Evolutionary conservation across 2,113 vertebrate species (phyloP).

Genomic region (Campylomormyrus tamandua): DNA sequence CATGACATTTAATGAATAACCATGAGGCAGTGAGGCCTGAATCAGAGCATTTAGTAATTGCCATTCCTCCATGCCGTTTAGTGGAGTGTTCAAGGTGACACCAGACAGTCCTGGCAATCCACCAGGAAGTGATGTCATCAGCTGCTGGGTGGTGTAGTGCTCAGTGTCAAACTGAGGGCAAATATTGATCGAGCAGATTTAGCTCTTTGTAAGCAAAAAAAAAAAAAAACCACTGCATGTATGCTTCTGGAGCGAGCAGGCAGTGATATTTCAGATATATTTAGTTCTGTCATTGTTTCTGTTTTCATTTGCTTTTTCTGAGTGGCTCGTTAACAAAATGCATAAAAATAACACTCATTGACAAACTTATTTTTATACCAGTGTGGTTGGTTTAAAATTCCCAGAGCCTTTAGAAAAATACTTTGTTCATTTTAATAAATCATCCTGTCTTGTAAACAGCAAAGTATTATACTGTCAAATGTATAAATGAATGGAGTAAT

Average conservation of each 20-base stretch:
- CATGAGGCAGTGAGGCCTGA: not conserved
- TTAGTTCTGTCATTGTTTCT: not conserved
- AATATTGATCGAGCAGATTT: slow-evolving; percentile 46
- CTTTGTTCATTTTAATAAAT: not conserved
- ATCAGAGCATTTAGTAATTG: not conserved
- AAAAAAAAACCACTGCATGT: slow-evolving; percentile 28
- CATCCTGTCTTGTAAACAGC: not conserved
- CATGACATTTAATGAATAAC: slow-evolving; percentile 27
- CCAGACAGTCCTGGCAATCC: slow-evolving; percentile 28
- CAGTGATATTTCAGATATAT: not conserved
- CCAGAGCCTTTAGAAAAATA: not conserved
- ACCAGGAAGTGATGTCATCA: slow-evolving; percentile 34
- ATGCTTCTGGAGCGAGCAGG: not conserved
- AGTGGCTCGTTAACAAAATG: not conserved
- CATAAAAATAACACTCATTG: not conserved
- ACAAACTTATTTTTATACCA: not conserved
- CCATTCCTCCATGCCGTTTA: slow-evolving; percentile 29
- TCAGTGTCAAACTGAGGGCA: slow-evolving; percentile 41
- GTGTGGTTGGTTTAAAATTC: not conserved
- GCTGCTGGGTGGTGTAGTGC: slow-evolving; percentile 27
- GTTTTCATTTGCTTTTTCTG: not conserved
- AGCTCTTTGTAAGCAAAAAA: slow-evolving; percentile 37
- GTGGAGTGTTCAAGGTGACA: slow-evolving; percentile 50
- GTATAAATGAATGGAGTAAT: not conserved
- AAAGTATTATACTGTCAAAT: not conserved